Percentiles rank a stretch among this genome's conserved stretches.
Conservation (phyloP, 2,797 vertebrate genomes). For the Phalanger gymnotis region DNA sequence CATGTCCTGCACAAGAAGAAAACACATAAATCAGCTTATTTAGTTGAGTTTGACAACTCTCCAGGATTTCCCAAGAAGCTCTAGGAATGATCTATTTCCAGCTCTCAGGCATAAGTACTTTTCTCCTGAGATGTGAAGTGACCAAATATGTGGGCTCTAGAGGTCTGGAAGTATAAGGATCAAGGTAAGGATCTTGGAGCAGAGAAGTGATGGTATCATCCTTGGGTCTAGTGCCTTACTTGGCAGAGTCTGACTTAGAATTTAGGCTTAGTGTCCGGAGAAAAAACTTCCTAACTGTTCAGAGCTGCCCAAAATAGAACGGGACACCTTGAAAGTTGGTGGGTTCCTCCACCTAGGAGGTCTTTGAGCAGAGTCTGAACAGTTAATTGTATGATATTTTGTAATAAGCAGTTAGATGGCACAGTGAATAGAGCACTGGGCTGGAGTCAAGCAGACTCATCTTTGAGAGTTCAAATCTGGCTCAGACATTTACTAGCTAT, state of each 20-base stretch:
- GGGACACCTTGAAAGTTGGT: neutral
- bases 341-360: neutral
- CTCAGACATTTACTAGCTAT: neutral
- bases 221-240: neutral
- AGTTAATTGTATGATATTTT: neutral
- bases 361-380: neutral
- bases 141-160: neutral
- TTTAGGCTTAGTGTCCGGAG: neutral
- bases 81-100: neutral
- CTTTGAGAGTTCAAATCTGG: neutral
- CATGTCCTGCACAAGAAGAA: conserved; percentile 85
- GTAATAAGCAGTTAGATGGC: neutral
- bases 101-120: neutral
- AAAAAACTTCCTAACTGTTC: neutral
- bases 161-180: neutral
- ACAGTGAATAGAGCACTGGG: neutral
- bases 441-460: neutral
- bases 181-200: neutral
- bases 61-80: neutral
- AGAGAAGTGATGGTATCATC: neutral
- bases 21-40: conserved; percentile 22
- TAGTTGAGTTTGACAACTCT: neutral
- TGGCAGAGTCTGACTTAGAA: neutral
- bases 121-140: neutral
- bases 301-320: neutral